Base-by-base conservation (phyloP, 2,113 vertebrate species). In the Protobothrops flavoviridis region DNA sequence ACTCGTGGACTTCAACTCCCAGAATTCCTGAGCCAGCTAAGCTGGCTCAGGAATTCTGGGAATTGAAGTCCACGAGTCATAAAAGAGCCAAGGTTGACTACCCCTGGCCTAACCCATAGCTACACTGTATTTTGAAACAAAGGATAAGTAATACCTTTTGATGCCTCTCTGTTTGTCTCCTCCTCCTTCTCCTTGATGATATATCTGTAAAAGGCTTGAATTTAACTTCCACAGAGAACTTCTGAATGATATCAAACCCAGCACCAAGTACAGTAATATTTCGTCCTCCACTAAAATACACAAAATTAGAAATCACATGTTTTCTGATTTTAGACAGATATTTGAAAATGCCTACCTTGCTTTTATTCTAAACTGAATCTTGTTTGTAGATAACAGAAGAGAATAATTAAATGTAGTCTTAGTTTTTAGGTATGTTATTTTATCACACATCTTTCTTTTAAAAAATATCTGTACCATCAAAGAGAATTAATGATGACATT, bases 231-330 rank as follows among this genome's bases (percentile, higher is more conserved):
- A 99, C 97, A 0, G 97, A 96, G 39, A 99, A 99, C 91, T 92
- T 98, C 97, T 99, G 99, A 95, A 99, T 98, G 91, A 99, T 97
- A 91, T 98, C 97, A 90, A 99, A 99, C 50, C 98, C 98, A 0
- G 93, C 97, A 88, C 99, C 99, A 0, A 91, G 95, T 88, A 99
- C 98, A 13, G 94, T 97, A 91, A 99, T 99, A 94, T 95, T 98
- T 85, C 99, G 98, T 86, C 99, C 99, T 26, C 99, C 99, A 10
- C 99, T 99, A 95, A 91, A 96, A 97, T 94, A 81, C 33, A 94
- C 64, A 94, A 94, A 93, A 94, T 8, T 91, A 81, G 12, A 93
- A 92, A 89, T 94, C 33, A 94, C 87, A 50, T 52, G 10, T n/a
- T 56, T 64, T 64, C 45, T 52, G 48, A 33, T 85, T 29, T 87